Evolutionary conservation across 2,113 vertebrate species (phyloP).

Genomic region (Cololabis saira): DNA sequence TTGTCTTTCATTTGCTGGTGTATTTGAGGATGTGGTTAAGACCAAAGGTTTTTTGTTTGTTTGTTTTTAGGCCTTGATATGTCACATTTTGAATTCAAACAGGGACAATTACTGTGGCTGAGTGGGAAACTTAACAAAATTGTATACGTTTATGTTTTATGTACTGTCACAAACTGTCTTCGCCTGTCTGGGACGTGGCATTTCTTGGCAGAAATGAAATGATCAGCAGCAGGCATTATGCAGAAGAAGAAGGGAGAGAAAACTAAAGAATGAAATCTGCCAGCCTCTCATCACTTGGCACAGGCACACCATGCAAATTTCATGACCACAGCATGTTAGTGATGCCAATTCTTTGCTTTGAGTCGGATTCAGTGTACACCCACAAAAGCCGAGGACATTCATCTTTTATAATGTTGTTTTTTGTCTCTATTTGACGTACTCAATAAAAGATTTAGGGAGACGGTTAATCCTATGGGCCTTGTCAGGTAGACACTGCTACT

Average conservation of each 20-base stretch:
- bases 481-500: conserved; percentile 58
- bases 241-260: conserved; percentile 6
- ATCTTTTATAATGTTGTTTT: conserved; percentile 66
- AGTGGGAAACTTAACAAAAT: too few species aligned
- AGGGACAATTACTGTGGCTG: too few species aligned
- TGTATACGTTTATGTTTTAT: too few species aligned
- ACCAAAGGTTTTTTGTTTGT: too few species aligned
- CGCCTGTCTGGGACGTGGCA: conserved; percentile 40
- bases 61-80: too few species aligned
- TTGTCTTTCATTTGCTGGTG: too few species aligned
- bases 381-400: conserved; percentile 57
- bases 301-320: conserved; percentile 67
- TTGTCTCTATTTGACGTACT: conserved; percentile 42
- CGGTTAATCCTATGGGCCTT: conserved; percentile 53
- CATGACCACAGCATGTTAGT: conserved; percentile 65
- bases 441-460: conserved; percentile 62
- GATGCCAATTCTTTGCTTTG: conserved; percentile 60
- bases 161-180: neutral
- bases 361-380: conserved; percentile 59
- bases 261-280: conserved; percentile 39
- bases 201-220: conserved; percentile 67
- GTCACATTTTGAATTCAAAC: too few species aligned
- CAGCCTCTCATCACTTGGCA: conserved; percentile 64
- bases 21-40: too few species aligned
- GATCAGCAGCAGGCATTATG: conserved; percentile 55